Evolutionary conservation across 2,888 invertebrate genomes (phyloP), one percentile per base, ranked within the genome.

Genomic region (Hypercompe scribonia): DNA sequence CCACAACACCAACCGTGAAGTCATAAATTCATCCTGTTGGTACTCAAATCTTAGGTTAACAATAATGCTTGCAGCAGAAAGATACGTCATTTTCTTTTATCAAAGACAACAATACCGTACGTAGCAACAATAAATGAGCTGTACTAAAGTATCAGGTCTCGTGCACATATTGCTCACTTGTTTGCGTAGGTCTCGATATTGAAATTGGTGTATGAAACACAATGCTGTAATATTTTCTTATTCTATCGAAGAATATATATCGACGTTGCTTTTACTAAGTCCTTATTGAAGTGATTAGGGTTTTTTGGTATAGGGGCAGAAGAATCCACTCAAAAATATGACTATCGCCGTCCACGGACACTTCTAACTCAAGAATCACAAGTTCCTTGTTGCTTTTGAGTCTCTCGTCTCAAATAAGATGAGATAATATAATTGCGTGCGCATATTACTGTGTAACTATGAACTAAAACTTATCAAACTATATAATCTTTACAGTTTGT

Each of bases 241-340:
- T 11, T 65, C 1, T 39, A 34, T 84, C 73, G 75, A 75, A 80
- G 70, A 75, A 75, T 64, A 72, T 70, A 74, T 5, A 5, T 70
- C n/a, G n/a, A 76, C 80, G 31, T 80, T 74, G 80, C 65, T 76
- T 39, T 76, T 75, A 72, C 64, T 73, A 21, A 66, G 72, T 61
- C 33, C n/a, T n/a, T 54, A 54, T 54, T 54, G 2, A 54, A 54
- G n/a, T 11, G 3, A 15, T 8, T 11, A 5, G 36, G 36, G 3
- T 11, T 39, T 39, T 36, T 36, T 7, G 36, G 36, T 36, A 36
- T 36, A 36, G 36, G 36, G 36, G 36, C 8, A 36, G 8, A 36
- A 36, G n/a, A n/a, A n/a, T n/a, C n/a, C n/a, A n/a, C n/a, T n/a
- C n/a, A n/a, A n/a, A n/a, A n/a, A n/a, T n/a, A n/a, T n/a, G n/a